Base-by-base conservation (phyloP, 1,140 invertebrate species). In the Brachionus angularis region DNA sequence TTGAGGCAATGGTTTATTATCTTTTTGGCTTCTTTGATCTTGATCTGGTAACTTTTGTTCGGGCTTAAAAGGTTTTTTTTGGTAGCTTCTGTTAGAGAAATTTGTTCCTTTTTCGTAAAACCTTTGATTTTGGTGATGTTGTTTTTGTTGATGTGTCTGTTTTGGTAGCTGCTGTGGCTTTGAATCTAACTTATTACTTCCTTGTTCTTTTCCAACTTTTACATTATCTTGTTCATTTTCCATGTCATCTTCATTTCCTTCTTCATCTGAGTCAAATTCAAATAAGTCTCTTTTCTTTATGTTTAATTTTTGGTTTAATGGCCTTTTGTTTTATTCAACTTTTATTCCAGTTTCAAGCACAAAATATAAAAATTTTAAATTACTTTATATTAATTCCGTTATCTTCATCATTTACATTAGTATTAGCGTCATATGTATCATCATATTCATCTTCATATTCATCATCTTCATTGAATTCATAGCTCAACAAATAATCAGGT, bases 401-500 rank as follows among this genome's bases (percentile, higher is more conserved):
- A 33, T 55, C 31, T 16, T 64, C 33, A 23, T 67, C 62, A 25
- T 47, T 50, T 14, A 27, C 62, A 8, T 31, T 23, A 10, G 29
- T 34, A 67, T 67, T 67, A 2, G 42, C 33, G 21, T 67, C 62
- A 67, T 67, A 67, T 29, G 62, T 67, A 27, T 67, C 62, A 50
- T 67, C 62, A 25, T 67, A 67, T 34, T 67, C 62, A 67, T 67
- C 62, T 36, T 67, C 61, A 44, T 64, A 64, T 8, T 31, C 18
- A n/a, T 64, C 61, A 47, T 44, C 34, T 44, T 64, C 39, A 14
- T 29, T 44, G n/a, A 18, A 64, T 18, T 64, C 61, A 23, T 64
- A 47, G n/a, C n/a, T n/a, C 0, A 44, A 14, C 12, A n/a, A 10
- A 64, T 47, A 58, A 23, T 58, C 53, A 10, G 16, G 8, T 12